These are phyloP conservation scores for Mya arenaria DNA, from an alignment of 1,140 invertebrate genomes.

Conservation along the genomic window DNA sequence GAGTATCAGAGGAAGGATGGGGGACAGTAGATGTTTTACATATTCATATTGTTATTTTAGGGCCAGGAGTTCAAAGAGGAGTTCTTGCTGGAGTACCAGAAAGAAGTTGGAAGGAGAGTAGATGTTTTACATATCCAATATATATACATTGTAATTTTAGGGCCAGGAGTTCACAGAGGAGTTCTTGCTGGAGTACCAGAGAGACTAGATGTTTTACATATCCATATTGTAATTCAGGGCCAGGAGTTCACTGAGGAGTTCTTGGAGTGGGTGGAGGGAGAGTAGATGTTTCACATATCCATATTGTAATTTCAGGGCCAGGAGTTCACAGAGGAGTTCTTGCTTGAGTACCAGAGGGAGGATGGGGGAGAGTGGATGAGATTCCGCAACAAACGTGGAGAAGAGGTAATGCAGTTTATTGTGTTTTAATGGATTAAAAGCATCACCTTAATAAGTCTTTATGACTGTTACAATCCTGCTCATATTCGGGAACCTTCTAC, in stretches of 20 bases:
- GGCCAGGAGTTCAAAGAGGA: no score
- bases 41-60: no score
- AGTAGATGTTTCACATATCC: background rate
- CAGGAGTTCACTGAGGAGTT: background rate
- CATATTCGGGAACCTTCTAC: no score
- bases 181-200: constrained; percentile 92
- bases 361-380: constrained; percentile 71
- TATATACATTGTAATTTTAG: constrained; percentile 59
- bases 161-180: constrained; percentile 95
- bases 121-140: no score
- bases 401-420: constrained; percentile 72
- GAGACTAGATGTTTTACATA: no score
- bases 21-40: no score
- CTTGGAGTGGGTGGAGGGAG: background rate
- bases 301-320: constrained; percentile 84
- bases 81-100: no score
- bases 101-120: no score
- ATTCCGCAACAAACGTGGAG: constrained; percentile 68
- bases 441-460: no score
- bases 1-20: constrained; percentile 92
- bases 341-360: constrained; percentile 88
- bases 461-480: no score
- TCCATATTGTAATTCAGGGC: no score
- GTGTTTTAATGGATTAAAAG: no score
- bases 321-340: constrained; percentile 95